Evolutionary conservation across 2,113 vertebrate genomes (phyloP).

Genomic region (Okapia johnstoni): DNA sequence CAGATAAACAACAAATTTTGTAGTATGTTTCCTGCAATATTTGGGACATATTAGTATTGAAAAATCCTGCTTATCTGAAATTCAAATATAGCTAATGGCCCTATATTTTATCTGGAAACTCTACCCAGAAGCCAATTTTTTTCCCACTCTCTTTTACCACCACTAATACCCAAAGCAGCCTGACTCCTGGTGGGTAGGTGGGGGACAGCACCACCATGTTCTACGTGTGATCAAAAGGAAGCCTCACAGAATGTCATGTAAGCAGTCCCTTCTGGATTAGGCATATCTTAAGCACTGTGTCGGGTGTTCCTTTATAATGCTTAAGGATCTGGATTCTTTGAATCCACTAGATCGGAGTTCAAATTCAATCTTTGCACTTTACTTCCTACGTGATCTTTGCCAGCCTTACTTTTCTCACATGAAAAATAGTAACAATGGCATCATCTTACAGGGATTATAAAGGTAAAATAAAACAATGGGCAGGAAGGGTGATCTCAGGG

Average conservation of each 20-base stretch:
- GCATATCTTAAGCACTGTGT: not conserved
- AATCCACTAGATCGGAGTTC: not conserved
- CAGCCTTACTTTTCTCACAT: not conserved
- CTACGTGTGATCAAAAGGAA: not conserved
- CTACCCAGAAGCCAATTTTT: not conserved
- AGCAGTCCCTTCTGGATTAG: not conserved
- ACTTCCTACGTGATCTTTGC: not conserved
- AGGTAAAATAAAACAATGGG: not conserved
- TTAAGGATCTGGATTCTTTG: not conserved
- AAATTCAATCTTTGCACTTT: not conserved
- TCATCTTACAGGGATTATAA: not conserved
- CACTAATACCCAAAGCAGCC: not conserved
- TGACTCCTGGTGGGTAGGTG: not conserved
- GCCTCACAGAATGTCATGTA: not conserved
- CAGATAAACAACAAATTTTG: not conserved
- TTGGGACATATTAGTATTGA: not conserved
- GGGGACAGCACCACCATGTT: not conserved
- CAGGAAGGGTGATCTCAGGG: accelerated
- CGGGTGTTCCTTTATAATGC: not conserved
- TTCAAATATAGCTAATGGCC: not conserved
- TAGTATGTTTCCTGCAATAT: not conserved
- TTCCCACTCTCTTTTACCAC: not conserved
- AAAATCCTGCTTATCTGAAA: not conserved
- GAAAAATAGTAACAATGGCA: not conserved
- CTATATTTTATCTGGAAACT: not conserved